Evolutionary conservation across 2,113 vertebrate genomes (phyloP).

Genomic region (Laticauda colubrina): DNA sequence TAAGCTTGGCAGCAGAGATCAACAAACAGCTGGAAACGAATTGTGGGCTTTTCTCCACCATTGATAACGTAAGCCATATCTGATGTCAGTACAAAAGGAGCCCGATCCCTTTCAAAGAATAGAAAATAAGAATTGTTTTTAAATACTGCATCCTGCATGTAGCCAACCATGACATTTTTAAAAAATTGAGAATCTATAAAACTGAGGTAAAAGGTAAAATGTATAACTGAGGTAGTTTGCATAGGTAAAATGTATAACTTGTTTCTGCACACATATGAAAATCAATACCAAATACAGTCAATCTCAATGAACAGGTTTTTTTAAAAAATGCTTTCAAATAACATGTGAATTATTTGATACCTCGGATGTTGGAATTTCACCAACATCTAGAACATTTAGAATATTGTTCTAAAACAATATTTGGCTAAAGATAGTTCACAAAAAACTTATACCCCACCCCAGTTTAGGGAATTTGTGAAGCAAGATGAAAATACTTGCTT

Average conservation of each 20-base stretch:
- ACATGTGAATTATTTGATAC: neutral
- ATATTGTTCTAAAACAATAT: neutral
- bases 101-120: conserved; percentile 83
- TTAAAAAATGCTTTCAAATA: neutral
- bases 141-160: neutral
- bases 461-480: neutral
- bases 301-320: neutral
- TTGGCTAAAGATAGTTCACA: neutral
- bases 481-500: neutral
- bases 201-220: neutral
- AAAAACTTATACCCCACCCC: neutral
- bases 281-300: neutral
- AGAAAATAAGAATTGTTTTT: neutral
- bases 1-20: conserved; percentile 97
- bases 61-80: conserved; percentile 99
- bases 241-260: neutral
- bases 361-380: neutral
- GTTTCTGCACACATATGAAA: neutral
- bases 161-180: neutral
- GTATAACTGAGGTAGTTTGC: neutral
- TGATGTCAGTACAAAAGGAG: conserved; percentile 95
- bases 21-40: conserved; percentile 96
- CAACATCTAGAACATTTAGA: neutral
- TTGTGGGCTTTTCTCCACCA: conserved; percentile 93
- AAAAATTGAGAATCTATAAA: neutral